Conservation (phyloP, 2,113 vertebrate species). For the Ailuropoda melanoleuca region DNA sequence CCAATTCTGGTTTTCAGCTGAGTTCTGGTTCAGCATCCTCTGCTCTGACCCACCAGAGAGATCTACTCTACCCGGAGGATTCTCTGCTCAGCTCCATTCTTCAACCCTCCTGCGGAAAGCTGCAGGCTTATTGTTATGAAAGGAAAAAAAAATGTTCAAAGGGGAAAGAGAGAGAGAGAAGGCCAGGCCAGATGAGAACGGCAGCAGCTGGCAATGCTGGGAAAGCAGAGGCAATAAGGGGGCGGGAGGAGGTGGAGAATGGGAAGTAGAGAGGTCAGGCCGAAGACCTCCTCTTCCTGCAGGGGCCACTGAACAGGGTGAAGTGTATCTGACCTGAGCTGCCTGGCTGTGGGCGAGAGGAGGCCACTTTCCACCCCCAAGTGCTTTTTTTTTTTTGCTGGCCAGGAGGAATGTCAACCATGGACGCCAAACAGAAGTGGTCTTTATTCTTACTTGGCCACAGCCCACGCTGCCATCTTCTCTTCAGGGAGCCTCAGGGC, state of each 20-base stretch:
- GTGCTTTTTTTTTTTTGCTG: conserved; percentile 13
- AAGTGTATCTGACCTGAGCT: background rate
- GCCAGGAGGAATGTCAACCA: background rate
- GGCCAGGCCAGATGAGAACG: background rate
- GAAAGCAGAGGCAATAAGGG: background rate
- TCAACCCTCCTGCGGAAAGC: background rate
- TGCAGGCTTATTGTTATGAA: background rate
- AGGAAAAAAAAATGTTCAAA: background rate
- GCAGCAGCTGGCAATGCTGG: background rate
- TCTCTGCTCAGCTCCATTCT: background rate
- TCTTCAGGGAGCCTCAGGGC: background rate
- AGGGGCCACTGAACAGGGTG: background rate
- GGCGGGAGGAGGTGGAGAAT: background rate
- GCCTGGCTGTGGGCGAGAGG: background rate
- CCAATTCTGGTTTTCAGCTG: background rate
- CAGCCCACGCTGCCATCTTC: background rate
- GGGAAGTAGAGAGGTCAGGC: background rate
- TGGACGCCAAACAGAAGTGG: background rate
- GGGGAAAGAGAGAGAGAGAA: background rate
- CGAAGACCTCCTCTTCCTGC: background rate
- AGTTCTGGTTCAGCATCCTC: background rate
- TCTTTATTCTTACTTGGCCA: conserved; percentile 46
- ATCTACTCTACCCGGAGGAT: background rate
- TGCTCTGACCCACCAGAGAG: background rate
- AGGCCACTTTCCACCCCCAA: background rate